phyloP scores from a whole-genome alignment of 2,888 invertebrate genomes.

The Brachyopa scutellaris region DNA sequence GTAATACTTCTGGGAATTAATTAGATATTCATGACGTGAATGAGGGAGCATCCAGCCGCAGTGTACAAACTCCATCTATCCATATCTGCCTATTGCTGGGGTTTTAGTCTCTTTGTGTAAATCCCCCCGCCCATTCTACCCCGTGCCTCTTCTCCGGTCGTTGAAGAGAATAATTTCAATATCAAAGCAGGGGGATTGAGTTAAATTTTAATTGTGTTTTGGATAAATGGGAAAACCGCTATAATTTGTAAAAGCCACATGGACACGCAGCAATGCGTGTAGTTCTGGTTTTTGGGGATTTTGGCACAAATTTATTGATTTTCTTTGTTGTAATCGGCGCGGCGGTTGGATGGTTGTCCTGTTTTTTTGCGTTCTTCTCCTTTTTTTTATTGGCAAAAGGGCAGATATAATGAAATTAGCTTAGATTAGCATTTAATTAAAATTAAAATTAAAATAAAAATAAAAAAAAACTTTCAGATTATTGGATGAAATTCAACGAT shows the following conservation, averaged over 20 bases:
- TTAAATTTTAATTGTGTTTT: constrained; percentile 71
- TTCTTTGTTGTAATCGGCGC: constrained; percentile 37
- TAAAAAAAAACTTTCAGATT: background rate
- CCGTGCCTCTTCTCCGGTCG: background rate
- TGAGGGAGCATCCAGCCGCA: constrained; percentile 55
- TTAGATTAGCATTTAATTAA: constrained; percentile 55
- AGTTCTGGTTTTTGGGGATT: constrained; percentile 44
- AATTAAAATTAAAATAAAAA: constrained; percentile 22
- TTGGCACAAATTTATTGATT: constrained; percentile 56
- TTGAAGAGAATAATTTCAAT: constrained; percentile 62
- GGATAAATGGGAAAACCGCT: constrained; percentile 64
- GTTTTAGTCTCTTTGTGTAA: constrained; percentile 4
- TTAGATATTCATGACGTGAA: constrained; percentile 72
- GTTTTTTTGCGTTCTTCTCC: background rate
- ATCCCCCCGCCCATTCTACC: background rate
- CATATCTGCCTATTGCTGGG: constrained; percentile 20
- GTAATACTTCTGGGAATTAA: constrained; percentile 70
- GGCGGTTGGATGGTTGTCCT: too few relatives aligned
- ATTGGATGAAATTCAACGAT: constrained; percentile 21
- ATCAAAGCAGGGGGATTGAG: constrained; percentile 64
- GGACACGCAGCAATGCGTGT: constrained; percentile 64
- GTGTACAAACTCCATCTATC: constrained; percentile 31
- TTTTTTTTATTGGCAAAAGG: constrained; percentile 5
- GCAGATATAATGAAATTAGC: constrained; percentile 43
- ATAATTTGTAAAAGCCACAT: constrained; percentile 68